phyloP scores from a whole-genome alignment of 2,888 invertebrate genomes.

The Xestia ashworthii region DNA sequence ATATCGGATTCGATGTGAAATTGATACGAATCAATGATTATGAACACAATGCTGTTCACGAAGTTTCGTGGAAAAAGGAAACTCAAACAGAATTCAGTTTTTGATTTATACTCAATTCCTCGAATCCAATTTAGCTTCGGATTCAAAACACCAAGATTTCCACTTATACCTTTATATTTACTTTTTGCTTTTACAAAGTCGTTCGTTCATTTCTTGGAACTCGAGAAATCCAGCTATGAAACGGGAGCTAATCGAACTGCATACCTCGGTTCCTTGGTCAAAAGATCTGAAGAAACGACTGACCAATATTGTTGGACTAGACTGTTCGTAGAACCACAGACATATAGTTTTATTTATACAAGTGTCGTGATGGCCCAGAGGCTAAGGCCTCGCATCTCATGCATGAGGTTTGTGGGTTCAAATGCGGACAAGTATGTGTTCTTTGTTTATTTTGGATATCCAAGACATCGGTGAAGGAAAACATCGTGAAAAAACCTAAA shows the following conservation, averaged over 20 bases:
- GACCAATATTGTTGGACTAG: slow-evolving; percentile 52
- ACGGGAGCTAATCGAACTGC: slow-evolving; percentile 63
- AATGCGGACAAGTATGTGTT: too few species aligned
- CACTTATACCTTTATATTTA: slow-evolving; percentile 46
- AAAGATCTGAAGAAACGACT: slow-evolving; percentile 48
- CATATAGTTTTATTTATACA: slow-evolving; percentile 13
- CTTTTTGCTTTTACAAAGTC: slow-evolving; percentile 51
- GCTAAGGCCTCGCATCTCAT: too few species aligned
- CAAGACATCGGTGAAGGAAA: too few species aligned
- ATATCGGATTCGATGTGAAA: not conserved
- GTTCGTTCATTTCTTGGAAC: slow-evolving; percentile 57
- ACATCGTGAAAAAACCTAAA: too few species aligned
- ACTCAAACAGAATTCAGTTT: slow-evolving; percentile 27
- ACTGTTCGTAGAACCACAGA: slow-evolving; percentile 12
- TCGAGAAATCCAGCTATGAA: slow-evolving; percentile 62
- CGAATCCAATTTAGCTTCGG: slow-evolving; percentile 52
- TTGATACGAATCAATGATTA: not conserved
- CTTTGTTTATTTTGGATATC: too few species aligned
- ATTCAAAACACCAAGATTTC: slow-evolving; percentile 49
- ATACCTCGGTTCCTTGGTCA: slow-evolving; percentile 50
- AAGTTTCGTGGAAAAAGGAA: slow-evolving; percentile 10
- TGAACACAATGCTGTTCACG: not conserved
- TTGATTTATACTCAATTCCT: slow-evolving; percentile 38
- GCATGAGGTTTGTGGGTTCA: too few species aligned
- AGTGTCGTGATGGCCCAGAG: too few species aligned